These are phyloP conservation scores for Brachyptera putata DNA, from an alignment of 2,888 invertebrate species.

Conservation along the genomic window DNA sequence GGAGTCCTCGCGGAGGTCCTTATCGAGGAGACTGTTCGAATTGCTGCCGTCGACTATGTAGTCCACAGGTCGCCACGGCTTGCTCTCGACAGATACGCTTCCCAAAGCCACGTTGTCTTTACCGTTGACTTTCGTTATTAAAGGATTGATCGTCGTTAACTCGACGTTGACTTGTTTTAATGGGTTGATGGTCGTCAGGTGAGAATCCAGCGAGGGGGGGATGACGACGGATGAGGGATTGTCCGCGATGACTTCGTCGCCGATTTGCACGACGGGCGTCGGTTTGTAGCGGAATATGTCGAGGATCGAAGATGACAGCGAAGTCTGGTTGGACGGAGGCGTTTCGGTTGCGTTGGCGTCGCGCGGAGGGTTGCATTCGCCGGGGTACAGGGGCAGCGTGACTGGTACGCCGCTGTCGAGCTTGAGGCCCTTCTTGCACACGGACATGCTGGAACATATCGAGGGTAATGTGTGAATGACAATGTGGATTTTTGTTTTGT, in stretches of 20 bases:
- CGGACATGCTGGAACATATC: conserved; percentile 64
- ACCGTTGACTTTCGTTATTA: neutral
- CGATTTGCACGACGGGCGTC: conserved; percentile 45
- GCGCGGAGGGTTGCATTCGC: conserved; percentile 67
- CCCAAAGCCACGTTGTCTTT: neutral
- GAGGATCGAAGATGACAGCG: conserved; percentile 19
- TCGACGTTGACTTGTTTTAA: too few species aligned
- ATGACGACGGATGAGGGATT: neutral
- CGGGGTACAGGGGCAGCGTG: conserved; percentile 68
- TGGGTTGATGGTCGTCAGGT: neutral
- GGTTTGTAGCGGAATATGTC: conserved; percentile 39
- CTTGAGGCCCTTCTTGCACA: conserved; percentile 71
- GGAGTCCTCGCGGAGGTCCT: conserved; percentile 23
- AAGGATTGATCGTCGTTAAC: neutral
- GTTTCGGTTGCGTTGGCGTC: conserved; percentile 39
- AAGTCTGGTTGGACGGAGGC: conserved; percentile 10
- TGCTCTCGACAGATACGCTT: neutral
- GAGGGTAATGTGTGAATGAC: neutral
- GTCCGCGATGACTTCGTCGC: conserved; percentile 41
- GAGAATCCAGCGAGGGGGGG: too few species aligned
- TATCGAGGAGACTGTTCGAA: conserved; percentile 18
- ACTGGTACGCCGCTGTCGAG: conserved; percentile 70
- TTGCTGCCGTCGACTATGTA: conserved; percentile 7
- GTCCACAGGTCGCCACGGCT: neutral
- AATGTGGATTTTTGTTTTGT: neutral